phyloP scores from a whole-genome alignment of 2,888 invertebrate species.

The Drosophila nr. fundita region DNA sequence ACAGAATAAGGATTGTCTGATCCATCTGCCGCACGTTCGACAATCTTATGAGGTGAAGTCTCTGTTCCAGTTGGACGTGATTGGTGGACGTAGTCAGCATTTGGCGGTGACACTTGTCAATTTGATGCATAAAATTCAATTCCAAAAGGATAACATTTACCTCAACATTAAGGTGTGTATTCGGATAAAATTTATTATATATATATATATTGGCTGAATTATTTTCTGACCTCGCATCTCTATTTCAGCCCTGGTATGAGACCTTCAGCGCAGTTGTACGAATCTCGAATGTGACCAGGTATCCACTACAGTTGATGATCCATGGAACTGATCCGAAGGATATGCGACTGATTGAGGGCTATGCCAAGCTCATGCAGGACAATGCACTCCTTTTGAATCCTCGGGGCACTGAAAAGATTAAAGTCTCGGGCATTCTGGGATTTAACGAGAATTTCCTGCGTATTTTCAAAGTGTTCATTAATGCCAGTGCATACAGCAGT shows the following conservation, averaged over 20 bases:
- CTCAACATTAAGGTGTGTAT: slow-evolving; percentile 71
- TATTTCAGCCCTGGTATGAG: slow-evolving; percentile 81
- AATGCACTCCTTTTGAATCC: slow-evolving; percentile 52
- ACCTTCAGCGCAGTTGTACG: slow-evolving; percentile 49
- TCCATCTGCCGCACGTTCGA: slow-evolving; percentile 56
- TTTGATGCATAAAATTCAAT: slow-evolving; percentile 64
- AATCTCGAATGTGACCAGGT: slow-evolving; percentile 71
- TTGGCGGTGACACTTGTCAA: slow-evolving; percentile 75
- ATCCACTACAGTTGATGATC: slow-evolving; percentile 55
- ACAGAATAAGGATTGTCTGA: slow-evolving; percentile 41
- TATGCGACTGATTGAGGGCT: slow-evolving; percentile 62
- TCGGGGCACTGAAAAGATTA: slow-evolving; percentile 40
- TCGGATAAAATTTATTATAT: background rate
- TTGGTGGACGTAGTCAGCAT: slow-evolving; percentile 67
- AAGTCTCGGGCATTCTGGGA: slow-evolving; percentile 71
- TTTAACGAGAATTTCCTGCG: slow-evolving; percentile 73
- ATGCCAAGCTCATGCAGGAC: slow-evolving; percentile 55
- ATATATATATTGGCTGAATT: background rate
- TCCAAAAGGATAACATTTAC: slow-evolving; percentile 73
- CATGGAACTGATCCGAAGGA: background rate
- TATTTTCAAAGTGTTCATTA: slow-evolving; percentile 69
- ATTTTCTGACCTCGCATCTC: background rate
- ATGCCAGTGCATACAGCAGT: slow-evolving; percentile 60
- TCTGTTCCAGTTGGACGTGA: slow-evolving; percentile 68
- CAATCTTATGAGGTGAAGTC: slow-evolving; percentile 54